These are phyloP conservation scores for Cylas formicarius DNA, from an alignment of 1,140 invertebrate genomes.

Conservation along the genomic window DNA sequence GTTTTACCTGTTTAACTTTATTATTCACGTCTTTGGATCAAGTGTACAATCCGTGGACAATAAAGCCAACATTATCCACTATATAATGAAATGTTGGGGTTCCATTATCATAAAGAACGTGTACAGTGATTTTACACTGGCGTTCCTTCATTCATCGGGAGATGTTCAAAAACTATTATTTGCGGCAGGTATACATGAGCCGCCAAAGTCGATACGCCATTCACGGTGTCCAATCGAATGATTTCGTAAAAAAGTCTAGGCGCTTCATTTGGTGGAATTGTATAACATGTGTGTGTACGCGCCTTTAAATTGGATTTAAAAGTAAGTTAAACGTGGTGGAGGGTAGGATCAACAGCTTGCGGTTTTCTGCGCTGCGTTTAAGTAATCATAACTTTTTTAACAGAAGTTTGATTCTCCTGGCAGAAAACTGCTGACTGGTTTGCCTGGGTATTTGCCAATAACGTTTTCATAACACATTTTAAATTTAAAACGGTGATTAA, in stretches of 20 bases:
- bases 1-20: constrained; percentile 38
- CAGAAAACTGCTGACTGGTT: too few species aligned
- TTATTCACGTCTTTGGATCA: constrained; percentile 38
- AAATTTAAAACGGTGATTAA: too few species aligned
- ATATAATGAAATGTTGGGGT: constrained; percentile 38
- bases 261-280: too few species aligned
- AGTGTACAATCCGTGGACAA: constrained; percentile 38
- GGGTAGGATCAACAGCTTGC: too few species aligned
- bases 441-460: too few species aligned
- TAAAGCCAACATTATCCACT: constrained; percentile 34
- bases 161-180: constrained; percentile 6
- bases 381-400: too few species aligned
- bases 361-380: too few species aligned
- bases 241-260: constrained; percentile 6
- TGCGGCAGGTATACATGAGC: constrained; percentile 9
- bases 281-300: too few species aligned
- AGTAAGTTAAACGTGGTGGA: too few species aligned
- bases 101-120: constrained; percentile 37
- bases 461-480: too few species aligned
- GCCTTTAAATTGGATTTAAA: too few species aligned
- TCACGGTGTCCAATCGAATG: constrained; percentile 8
- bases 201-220: constrained; percentile 1
- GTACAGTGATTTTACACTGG: constrained; percentile 35
- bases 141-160: constrained; percentile 23
- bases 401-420: too few species aligned